Percentiles rank a stretch among this genome's conserved stretches.
Conservation (phyloP, 2,888 invertebrate genomes). For the Tipula helvola region DNA sequence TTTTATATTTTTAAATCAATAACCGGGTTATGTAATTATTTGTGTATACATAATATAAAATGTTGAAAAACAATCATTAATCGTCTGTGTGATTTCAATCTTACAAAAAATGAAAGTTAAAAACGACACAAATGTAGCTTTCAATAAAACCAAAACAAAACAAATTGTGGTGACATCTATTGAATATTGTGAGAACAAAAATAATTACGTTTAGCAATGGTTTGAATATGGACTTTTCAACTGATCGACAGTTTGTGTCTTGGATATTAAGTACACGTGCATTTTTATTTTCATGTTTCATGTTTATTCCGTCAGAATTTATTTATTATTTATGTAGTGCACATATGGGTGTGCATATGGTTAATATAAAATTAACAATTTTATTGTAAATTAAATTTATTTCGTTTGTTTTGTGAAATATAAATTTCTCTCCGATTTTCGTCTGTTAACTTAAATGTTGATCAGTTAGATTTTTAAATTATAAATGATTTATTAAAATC, state of each 20-base stretch:
- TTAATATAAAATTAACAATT: no score
- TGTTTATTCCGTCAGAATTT: not conserved
- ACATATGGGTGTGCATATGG: no score
- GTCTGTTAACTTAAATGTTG: no score
- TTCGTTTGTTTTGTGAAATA: no score
- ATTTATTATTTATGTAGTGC: not conserved
- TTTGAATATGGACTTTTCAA: not conserved
- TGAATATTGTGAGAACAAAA: not conserved
- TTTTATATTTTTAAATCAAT: not conserved
- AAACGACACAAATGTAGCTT: not conserved
- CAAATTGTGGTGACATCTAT: not conserved
- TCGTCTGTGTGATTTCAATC: not conserved
- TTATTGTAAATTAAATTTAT: no score
- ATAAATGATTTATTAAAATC: no score
- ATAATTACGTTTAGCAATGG: not conserved
- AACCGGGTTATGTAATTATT: not conserved
- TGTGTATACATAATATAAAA: not conserved
- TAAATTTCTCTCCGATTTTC: no score
- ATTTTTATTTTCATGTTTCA: not conserved
- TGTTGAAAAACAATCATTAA: not conserved
- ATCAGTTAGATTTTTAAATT: no score
- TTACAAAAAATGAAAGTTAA: not conserved
- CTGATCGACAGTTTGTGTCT: not conserved
- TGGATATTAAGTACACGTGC: not conserved
- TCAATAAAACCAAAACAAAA: no score